Conservation (phyloP, 2,113 vertebrate species). For the Amphiprion ocellaris region DNA sequence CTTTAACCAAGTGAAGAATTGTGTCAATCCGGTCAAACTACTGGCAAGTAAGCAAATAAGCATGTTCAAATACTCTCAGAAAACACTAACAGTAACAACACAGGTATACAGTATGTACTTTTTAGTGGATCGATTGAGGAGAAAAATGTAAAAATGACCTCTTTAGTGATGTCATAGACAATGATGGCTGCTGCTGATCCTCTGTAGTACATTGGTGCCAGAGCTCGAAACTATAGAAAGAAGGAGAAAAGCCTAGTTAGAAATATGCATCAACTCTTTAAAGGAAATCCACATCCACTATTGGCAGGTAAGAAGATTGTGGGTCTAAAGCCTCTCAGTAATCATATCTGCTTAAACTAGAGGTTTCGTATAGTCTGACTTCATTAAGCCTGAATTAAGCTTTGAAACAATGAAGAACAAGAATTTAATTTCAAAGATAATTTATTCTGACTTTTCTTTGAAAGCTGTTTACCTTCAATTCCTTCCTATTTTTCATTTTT, state of each 20-base stretch:
- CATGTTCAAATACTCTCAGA: not conserved
- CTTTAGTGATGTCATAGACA: conserved; percentile 99
- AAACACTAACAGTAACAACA: not conserved
- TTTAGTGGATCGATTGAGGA: not conserved
- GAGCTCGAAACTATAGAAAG: conserved; percentile 91
- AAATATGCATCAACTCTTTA: not conserved
- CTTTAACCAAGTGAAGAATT: not conserved
- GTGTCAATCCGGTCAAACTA: not conserved
- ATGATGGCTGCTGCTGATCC: conserved; percentile 98
- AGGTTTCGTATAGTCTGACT: not conserved
- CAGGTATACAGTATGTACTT: too few species aligned
- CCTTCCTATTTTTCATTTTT: not conserved
- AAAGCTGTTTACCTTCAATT: conserved; percentile 3
- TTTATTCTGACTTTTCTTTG: not conserved
- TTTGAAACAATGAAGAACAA: conserved; percentile 14
- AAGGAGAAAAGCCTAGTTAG: conserved; percentile 20
- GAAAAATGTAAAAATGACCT: conserved; percentile 84
- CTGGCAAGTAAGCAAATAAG: not conserved
- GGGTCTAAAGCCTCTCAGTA: conserved; percentile 1
- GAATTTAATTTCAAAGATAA: not conserved
- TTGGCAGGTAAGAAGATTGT: not conserved
- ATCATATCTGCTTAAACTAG: not conserved
- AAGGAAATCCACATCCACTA: not conserved
- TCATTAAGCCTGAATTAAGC: not conserved
- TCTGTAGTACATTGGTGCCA: conserved; percentile 99